Evolutionary conservation across 2,888 invertebrate genomes (phyloP).

Genomic region (Hypena proboscidalis): DNA sequence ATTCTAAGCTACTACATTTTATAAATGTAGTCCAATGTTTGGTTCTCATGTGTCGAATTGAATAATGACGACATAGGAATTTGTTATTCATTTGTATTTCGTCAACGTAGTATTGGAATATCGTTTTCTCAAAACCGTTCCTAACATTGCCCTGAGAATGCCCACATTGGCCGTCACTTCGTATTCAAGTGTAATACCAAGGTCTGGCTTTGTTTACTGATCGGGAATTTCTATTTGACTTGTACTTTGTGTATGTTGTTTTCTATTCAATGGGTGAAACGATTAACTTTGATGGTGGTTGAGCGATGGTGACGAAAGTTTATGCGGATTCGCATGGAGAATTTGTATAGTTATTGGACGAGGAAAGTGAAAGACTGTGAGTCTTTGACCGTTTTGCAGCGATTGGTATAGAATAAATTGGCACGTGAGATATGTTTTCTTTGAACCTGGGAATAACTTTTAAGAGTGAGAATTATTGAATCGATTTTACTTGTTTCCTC

Average conservation of each 20-base stretch:
- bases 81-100: conserved; percentile 70
- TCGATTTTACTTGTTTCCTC: no score
- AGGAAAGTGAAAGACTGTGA: conserved; percentile 48
- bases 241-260: conserved; percentile 44
- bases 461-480: no score
- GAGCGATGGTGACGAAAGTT: conserved; percentile 44
- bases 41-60: conserved; percentile 73
- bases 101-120: conserved; percentile 72
- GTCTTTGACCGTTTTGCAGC: conserved; percentile 14
- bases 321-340: conserved; percentile 28
- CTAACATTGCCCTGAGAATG: conserved; percentile 75
- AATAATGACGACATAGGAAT: conserved; percentile 73
- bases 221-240: conserved; percentile 60
- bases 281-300: conserved; percentile 41
- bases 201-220: conserved; percentile 66
- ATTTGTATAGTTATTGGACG: conserved; percentile 44
- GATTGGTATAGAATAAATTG: conserved; percentile 7
- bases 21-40: conserved; percentile 42
- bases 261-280: conserved; percentile 51
- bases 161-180: conserved; percentile 60
- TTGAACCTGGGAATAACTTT: conserved; percentile 5
- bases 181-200: conserved; percentile 58
- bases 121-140: conserved; percentile 82
- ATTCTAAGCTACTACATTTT: no score
- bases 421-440: conserved; percentile 5